Percentiles rank a stretch among this genome's conserved stretches.
These are phyloP conservation scores for Ceyx erithaca DNA, from an alignment of 2,797 vertebrate species.

Conservation along the genomic window DNA sequence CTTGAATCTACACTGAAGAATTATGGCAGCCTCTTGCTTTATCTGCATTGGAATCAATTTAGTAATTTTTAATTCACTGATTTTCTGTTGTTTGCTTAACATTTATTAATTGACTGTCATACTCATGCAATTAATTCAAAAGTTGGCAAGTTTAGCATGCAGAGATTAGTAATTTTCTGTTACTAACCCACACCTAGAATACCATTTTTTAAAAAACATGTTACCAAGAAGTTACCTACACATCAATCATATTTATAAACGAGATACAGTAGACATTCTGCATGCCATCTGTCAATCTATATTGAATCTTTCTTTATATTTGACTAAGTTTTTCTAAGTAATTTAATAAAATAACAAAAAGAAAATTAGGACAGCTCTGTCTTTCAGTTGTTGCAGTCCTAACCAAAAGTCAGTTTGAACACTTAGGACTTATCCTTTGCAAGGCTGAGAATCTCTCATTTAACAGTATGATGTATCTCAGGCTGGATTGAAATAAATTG, in stretches of 20 bases:
- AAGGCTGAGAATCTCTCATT: not conserved
- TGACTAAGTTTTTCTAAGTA: constrained; percentile 24
- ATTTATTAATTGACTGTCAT: constrained; percentile 80
- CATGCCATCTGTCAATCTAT: constrained; percentile 66
- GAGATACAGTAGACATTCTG: constrained; percentile 53
- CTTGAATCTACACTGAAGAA: constrained; percentile 44
- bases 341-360: constrained; percentile 35
- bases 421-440: not conserved
- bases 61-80: constrained; percentile 78
- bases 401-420: not conserved
- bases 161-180: constrained; percentile 80
- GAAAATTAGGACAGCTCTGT: not conserved
- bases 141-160: constrained; percentile 74
- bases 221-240: constrained; percentile 71
- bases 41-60: constrained; percentile 76
- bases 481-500: not conserved
- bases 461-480: not conserved
- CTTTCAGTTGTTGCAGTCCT: not conserved
- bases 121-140: constrained; percentile 76
- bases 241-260: constrained; percentile 73
- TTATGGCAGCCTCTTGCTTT: constrained; percentile 61
- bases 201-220: constrained; percentile 54
- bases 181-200: constrained; percentile 70
- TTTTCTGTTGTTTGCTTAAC: constrained; percentile 79
- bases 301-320: constrained; percentile 45